Evolutionary conservation across 2,797 vertebrate genomes (phyloP), one percentile per base, ranked within the genome.

Genomic region (Protosalanx chinensis): DNA sequence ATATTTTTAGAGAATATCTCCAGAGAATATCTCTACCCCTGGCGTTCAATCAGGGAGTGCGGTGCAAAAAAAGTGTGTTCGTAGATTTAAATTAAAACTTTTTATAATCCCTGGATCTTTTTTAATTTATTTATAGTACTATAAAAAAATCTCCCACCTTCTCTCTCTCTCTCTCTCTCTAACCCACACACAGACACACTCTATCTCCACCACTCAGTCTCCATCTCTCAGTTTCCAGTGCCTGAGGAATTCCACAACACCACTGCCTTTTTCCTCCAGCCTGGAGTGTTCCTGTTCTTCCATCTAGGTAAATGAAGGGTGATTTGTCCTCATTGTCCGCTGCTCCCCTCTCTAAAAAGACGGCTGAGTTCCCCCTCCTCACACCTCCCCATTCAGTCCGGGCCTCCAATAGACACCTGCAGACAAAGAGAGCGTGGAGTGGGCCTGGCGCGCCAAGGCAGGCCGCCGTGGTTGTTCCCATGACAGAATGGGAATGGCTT

Each of bases 351-450:
- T 79, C 86, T 72, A 80, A 84, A 87, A 86, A 82, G 81, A 85
- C 78, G 79, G 86, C 82, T 73, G 86, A 85, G 87, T 86, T 78
- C 80, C 76, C 76, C 76, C 85, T 79, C 88, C 89, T 90, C 88
- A 90, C 89, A 92, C 90, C 87, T 91, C 90, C 85, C 85, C 78
- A 90, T 89, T 89, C 82, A 81, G 88, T 86, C 85, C 79, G 79
- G 85, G 82, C 85, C 78, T 77, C 89, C 91, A 92, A 93, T 93
- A 93, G 90, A 89, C 71, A 78, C 77, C 81, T 76, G 81, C 84
- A 88, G 85, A 93, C 88, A 92, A 92, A 92, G 84, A 76, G 68
- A 83, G 80, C 68, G 82, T 88, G 87, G 84, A 91, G 88, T 87
- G 91, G 89, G 81, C 70, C 68, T 74, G 78, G 80, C 72, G 80